Evolutionary conservation across 2,113 vertebrate species (phyloP).

Genomic region (Tor tambroides): DNA sequence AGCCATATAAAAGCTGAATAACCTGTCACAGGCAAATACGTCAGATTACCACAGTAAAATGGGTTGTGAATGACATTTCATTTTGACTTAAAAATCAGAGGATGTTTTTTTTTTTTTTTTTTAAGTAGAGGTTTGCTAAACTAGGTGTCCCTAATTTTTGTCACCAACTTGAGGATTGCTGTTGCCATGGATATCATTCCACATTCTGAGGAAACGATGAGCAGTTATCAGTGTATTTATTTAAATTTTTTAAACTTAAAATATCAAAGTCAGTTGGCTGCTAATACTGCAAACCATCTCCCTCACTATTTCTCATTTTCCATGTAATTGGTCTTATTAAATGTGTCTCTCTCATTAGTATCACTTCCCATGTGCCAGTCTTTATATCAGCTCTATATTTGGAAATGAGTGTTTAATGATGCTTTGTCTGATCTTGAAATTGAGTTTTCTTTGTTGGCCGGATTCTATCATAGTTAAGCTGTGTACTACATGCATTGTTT

Average conservation of each 20-base stretch:
- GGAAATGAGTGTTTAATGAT: slow-evolving; percentile 29
- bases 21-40: neutral
- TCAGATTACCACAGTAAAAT: neutral
- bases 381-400: slow-evolving; percentile 28
- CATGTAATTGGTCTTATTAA: slow-evolving; percentile 31
- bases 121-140: neutral
- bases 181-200: slow-evolving; percentile 45
- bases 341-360: slow-evolving; percentile 43
- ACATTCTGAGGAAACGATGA: neutral
- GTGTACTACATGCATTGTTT: slow-evolving; percentile 55
- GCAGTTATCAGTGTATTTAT: neutral
- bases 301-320: neutral
- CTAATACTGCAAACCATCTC: slow-evolving; percentile 20
- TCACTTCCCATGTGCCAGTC: slow-evolving; percentile 26
- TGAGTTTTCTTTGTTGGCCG: slow-evolving; percentile 36
- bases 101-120: too few relatives aligned
- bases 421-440: slow-evolving; percentile 33
- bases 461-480: slow-evolving; percentile 44
- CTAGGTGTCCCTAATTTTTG: neutral
- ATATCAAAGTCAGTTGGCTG: neutral
- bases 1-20: neutral
- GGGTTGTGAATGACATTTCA: neutral
- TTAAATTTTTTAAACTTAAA: neutral
- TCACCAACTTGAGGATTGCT: slow-evolving; percentile 1
- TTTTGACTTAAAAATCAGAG: neutral